phyloP scores from a whole-genome alignment of 1,140 invertebrate genomes.

The Trialeurodes vaporariorum region DNA sequence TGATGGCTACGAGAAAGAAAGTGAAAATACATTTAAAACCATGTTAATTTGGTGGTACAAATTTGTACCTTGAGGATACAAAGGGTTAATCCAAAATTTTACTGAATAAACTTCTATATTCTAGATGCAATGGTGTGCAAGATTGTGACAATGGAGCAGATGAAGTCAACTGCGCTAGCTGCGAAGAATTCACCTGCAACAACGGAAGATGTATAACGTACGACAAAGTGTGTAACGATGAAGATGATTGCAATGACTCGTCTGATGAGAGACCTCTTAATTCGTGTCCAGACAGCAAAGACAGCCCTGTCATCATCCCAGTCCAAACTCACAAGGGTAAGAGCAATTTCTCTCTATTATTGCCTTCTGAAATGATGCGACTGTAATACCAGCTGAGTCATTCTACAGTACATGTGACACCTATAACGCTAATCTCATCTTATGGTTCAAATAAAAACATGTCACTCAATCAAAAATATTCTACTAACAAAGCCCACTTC shows the following conservation, averaged over 20 bases:
- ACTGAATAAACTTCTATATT: too few relatives aligned
- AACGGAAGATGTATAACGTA: slow-evolving; percentile 41
- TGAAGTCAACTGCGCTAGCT: slow-evolving; percentile 24
- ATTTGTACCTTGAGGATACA: too few relatives aligned
- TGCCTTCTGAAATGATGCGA: slow-evolving; percentile 6
- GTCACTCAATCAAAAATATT: slow-evolving; percentile 7
- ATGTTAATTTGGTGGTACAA: too few relatives aligned
- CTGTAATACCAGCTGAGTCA: slow-evolving; percentile 8
- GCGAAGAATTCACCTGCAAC: slow-evolving; percentile 35
- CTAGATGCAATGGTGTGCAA: slow-evolving; percentile 39
- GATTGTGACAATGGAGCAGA: slow-evolving; percentile 40
- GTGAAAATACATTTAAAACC: too few relatives aligned
- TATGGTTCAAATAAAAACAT: too few relatives aligned
- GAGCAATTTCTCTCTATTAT: too few relatives aligned
- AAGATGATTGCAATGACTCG: slow-evolving; percentile 43
- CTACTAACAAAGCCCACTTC: too few relatives aligned
- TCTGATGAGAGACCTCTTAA: slow-evolving; percentile 35
- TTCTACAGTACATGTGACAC: too few relatives aligned
- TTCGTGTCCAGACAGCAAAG: not conserved
- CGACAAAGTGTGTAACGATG: slow-evolving; percentile 40
- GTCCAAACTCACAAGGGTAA: slow-evolving; percentile 15
- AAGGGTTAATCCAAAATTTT: too few relatives aligned
- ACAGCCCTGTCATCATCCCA: slow-evolving; percentile 4
- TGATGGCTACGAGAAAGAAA: slow-evolving; percentile 37
- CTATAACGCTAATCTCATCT: too few relatives aligned